These are phyloP conservation scores for Muscina levida DNA, from an alignment of 2,888 invertebrate genomes.

Conservation along the genomic window DNA sequence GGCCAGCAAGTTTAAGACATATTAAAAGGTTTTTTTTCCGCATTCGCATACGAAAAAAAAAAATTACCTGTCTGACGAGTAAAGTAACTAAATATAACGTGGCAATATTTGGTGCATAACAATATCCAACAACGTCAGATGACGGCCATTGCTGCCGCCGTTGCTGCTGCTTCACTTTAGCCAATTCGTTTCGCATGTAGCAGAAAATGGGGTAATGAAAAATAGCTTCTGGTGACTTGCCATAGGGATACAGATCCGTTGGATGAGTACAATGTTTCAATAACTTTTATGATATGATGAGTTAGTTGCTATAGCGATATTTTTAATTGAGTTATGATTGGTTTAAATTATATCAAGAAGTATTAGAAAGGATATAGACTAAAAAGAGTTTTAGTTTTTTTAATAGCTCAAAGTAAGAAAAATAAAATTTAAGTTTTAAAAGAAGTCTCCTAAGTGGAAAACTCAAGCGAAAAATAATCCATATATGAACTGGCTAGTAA, in stretches of 20 bases:
- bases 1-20: conserved; percentile 46
- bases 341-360: no score
- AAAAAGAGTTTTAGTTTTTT: no score
- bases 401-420: no score
- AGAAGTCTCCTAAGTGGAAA: no score
- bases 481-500: no score
- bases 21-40: conserved; percentile 62
- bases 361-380: no score
- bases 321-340: no score
- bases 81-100: conserved; percentile 23
- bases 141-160: conserved; percentile 5
- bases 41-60: no score
- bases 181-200: conserved; percentile 43
- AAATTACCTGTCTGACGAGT: conserved; percentile 65
- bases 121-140: neutral
- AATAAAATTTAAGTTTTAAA: no score
- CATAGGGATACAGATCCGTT: neutral
- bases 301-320: no score
- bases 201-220: conserved; percentile 9
- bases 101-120: neutral
- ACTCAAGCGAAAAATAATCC: no score
- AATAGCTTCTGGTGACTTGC: conserved; percentile 44
- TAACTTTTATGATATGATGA: conserved; percentile 3
- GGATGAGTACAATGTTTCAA: conserved; percentile 14
- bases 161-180: conserved; percentile 22